Conservation (phyloP, 2,113 vertebrate genomes). For the Prochilodus magdalenae region DNA sequence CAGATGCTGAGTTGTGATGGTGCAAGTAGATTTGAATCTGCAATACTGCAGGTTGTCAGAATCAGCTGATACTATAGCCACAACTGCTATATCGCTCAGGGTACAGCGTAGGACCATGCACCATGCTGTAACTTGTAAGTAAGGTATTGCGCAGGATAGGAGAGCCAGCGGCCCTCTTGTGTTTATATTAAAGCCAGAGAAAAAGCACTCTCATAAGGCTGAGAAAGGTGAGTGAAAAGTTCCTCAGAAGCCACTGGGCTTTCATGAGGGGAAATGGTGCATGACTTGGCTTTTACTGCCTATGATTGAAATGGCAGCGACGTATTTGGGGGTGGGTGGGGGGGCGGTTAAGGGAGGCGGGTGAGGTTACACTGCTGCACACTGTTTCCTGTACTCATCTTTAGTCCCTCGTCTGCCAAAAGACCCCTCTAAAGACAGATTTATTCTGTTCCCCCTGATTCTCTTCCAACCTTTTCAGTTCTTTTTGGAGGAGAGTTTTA, state of each 20-base stretch:
- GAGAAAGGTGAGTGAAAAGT: conserved; percentile 48
- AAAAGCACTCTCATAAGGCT: conserved; percentile 24
- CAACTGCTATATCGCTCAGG: neutral
- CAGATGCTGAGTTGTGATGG: too few relatives aligned
- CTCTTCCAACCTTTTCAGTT: conserved; percentile 9
- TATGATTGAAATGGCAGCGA: conserved; percentile 49
- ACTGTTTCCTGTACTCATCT: conserved; percentile 39
- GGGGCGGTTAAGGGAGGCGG: conserved; percentile 8
- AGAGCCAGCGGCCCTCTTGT: conserved; percentile 3
- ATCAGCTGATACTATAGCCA: too few relatives aligned
- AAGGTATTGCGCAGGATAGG: neutral
- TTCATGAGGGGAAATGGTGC: conserved; percentile 59
- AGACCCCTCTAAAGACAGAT: conserved; percentile 39
- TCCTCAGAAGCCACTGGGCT: conserved; percentile 52
- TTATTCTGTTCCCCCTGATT: conserved; percentile 33
- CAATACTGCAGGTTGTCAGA: too few relatives aligned
- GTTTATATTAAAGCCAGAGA: conserved; percentile 10
- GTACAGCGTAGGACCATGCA: neutral
- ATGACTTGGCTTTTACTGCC: conserved; percentile 51
- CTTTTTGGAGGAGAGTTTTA: neutral
- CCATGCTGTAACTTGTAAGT: conserved; percentile 3
- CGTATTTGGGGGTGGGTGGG: conserved; percentile 19
- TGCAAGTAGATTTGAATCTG: too few relatives aligned
- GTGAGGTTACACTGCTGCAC: conserved; percentile 29
- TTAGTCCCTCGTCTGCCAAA: conserved; percentile 18